Percentiles rank a stretch among this genome's conserved stretches.
phyloP scores from a whole-genome alignment of 2,888 invertebrate genomes.

The Heteromyza rotundicornis region DNA sequence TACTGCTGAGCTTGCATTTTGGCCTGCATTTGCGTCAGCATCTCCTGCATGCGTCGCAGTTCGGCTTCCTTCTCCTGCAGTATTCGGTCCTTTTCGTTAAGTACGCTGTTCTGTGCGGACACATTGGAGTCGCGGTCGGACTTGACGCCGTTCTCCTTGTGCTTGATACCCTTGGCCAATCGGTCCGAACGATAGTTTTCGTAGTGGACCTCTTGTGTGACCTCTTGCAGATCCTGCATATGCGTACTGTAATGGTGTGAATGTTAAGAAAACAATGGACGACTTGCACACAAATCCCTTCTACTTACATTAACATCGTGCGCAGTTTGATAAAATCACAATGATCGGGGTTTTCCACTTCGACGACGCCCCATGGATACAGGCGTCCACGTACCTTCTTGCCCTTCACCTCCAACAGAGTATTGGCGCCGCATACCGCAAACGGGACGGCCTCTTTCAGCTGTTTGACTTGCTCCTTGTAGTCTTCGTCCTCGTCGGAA shows the following conservation, averaged over 20 bases:
- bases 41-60: slow-evolving; percentile 92
- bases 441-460: slow-evolving; percentile 94
- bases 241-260: slow-evolving; percentile 87
- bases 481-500: slow-evolving; percentile 94
- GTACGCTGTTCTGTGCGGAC: slow-evolving; percentile 40
- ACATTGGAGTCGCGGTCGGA: slow-evolving; percentile 55
- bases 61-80: slow-evolving; percentile 92
- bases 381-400: slow-evolving; percentile 90
- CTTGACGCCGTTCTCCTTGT: slow-evolving; percentile 68
- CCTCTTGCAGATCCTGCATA: slow-evolving; percentile 95
- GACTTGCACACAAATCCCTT: background rate
- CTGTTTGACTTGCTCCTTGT: slow-evolving; percentile 91
- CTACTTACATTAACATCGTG: slow-evolving; percentile 90
- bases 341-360: slow-evolving; percentile 97
- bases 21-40: slow-evolving; percentile 94
- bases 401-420: slow-evolving; percentile 88
- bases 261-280: too few species aligned
- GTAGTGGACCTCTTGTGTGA: slow-evolving; percentile 94
- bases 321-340: slow-evolving; percentile 97
- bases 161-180: slow-evolving; percentile 81
- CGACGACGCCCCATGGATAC: slow-evolving; percentile 98
- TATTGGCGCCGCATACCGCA: slow-evolving; percentile 96
- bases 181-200: slow-evolving; percentile 93
- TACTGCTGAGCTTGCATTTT: slow-evolving; percentile 72
- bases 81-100: slow-evolving; percentile 78